These are phyloP conservation scores for Myiopsitta monachus DNA, from an alignment of 2,113 vertebrate genomes.

Conservation along the genomic window DNA sequence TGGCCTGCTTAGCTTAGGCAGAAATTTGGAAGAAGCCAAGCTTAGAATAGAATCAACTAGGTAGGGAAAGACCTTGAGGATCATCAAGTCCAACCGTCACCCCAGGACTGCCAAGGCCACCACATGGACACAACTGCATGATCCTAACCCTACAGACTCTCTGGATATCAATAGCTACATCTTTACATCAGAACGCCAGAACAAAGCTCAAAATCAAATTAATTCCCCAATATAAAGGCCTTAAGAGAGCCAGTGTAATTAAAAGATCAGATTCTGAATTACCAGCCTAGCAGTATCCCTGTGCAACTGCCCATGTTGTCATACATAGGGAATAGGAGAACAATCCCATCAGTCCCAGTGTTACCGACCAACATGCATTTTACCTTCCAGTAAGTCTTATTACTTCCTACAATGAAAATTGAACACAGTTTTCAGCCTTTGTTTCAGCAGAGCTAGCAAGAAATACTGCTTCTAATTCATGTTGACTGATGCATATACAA, in stretches of 20 bases:
- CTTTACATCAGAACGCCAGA: background rate
- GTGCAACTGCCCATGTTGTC: background rate
- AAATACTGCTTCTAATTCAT: background rate
- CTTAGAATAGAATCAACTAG: background rate
- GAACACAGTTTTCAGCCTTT: background rate
- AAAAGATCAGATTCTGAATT: background rate
- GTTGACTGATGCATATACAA: background rate
- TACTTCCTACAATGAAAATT: background rate
- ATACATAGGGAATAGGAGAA: background rate
- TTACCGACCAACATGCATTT: background rate
- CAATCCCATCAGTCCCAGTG: background rate
- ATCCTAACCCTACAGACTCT: background rate
- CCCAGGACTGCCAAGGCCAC: background rate
- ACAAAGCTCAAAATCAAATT: background rate
- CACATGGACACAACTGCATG: background rate
- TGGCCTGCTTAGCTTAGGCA: background rate
- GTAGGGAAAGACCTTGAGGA: background rate
- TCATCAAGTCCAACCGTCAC: background rate
- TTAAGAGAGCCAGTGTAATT: background rate
- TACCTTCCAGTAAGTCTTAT: background rate
- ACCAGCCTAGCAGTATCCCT: background rate
- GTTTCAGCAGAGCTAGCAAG: conserved; percentile 2
- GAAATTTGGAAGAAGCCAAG: background rate
- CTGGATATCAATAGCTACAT: background rate
- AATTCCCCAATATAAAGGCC: background rate